Evolutionary conservation across 1,140 invertebrate genomes (phyloP).

Genomic region (Lepidurus packardi): DNA sequence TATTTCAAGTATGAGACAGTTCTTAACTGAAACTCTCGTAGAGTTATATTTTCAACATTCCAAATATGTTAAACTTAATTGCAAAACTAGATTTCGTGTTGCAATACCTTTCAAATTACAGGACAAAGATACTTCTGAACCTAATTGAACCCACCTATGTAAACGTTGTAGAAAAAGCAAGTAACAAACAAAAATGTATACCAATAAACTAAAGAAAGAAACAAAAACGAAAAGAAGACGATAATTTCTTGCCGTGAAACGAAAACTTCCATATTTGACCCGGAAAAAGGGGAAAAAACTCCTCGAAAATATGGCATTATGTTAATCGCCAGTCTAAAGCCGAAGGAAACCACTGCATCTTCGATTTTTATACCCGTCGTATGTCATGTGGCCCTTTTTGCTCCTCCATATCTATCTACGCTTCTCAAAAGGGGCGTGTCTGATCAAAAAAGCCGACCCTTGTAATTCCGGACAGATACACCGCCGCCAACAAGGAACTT

Average conservation of each 20-base stretch:
- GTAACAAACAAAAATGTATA: background rate
- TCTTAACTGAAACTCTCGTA: too few relatives aligned
- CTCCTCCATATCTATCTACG: background rate
- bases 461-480: background rate
- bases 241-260: background rate
- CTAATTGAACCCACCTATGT: background rate
- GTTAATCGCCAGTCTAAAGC: slow-evolving; percentile 6
- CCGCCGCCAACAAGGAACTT: slow-evolving; percentile 1
- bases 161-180: background rate
- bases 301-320: slow-evolving; percentile 4
- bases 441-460: slow-evolving; percentile 14
- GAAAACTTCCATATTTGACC: slow-evolving; percentile 4
- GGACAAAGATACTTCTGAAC: background rate
- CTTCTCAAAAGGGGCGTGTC: slow-evolving; percentile 1
- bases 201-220: background rate
- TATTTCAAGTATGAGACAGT: too few relatives aligned
- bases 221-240: background rate
- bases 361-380: background rate
- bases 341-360: background rate
- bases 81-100: background rate
- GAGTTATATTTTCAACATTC: too few relatives aligned
- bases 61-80: background rate
- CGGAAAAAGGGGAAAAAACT: background rate
- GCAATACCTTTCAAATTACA: background rate
- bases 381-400: slow-evolving; percentile 8